Conservation (phyloP, 2,113 vertebrate genomes). For the Pseudopipra pipra region DNA sequence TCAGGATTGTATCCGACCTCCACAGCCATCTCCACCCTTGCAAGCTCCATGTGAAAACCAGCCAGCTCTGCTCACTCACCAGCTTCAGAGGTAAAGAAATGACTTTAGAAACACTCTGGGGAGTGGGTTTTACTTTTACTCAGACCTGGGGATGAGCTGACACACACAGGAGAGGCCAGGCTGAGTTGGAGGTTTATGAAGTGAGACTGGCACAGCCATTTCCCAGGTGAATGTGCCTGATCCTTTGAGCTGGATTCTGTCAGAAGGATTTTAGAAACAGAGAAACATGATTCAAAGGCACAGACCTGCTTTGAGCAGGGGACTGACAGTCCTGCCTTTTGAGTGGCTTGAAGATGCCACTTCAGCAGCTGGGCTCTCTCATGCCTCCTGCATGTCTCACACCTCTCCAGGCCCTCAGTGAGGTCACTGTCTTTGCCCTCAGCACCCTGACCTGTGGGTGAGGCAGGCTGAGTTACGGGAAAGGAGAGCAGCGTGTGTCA, state of each 20-base stretch:
- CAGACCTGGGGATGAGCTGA: background rate
- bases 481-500: background rate
- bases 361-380: background rate
- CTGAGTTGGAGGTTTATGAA: background rate
- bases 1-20: slow-evolving; percentile 78
- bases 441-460: background rate
- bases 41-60: slow-evolving; percentile 94
- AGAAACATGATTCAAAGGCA: background rate
- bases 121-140: background rate
- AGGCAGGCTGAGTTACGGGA: background rate
- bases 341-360: background rate
- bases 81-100: slow-evolving; percentile 91
- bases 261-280: background rate
- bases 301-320: background rate
- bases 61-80: slow-evolving; percentile 96
- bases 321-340: background rate
- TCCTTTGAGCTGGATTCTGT: background rate
- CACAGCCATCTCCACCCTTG: slow-evolving; percentile 79
- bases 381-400: background rate
- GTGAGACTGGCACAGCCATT: background rate
- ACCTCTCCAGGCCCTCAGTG: background rate
- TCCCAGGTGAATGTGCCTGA: background rate
- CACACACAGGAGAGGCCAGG: background rate
- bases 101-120: background rate
- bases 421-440: background rate